Conservation (phyloP, 2,113 vertebrate genomes). For the Phylloscopus whistleri region DNA sequence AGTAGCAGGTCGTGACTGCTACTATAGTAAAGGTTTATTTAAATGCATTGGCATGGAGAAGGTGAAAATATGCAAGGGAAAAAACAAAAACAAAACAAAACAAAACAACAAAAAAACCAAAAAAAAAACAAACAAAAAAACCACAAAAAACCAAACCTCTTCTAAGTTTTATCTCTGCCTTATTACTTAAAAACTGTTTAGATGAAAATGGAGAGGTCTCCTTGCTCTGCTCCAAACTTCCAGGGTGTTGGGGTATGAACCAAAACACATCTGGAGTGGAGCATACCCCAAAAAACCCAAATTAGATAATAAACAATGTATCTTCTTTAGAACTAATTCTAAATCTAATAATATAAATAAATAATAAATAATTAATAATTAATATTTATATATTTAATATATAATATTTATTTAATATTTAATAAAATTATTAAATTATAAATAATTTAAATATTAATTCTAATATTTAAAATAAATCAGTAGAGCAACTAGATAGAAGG, state of each 20-base stretch:
- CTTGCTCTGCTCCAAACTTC: not conserved
- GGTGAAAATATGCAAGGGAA: not conserved
- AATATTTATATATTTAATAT: too few relatives aligned
- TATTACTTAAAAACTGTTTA: not conserved
- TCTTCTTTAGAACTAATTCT: not conserved
- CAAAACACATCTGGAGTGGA: not conserved
- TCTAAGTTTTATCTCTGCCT: not conserved
- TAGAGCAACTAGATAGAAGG: not conserved
- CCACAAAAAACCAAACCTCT: too few relatives aligned
- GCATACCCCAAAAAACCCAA: rapidly evolving
- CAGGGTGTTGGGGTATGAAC: not conserved
- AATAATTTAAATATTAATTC: too few relatives aligned
- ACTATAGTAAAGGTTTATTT: not conserved
- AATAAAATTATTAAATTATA: too few relatives aligned
- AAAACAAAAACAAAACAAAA: not conserved
- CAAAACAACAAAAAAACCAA: too few relatives aligned
- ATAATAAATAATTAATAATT: too few relatives aligned
- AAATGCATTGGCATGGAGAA: not conserved
- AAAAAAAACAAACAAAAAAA: too few relatives aligned
- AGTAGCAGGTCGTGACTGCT: not conserved
- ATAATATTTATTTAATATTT: too few relatives aligned
- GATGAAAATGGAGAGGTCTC: not conserved
- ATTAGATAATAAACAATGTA: not conserved
- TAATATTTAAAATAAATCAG: not conserved
- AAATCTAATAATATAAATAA: too few relatives aligned